Percentiles rank a stretch among this genome's conserved stretches.
Evolutionary conservation across 2,113 vertebrate genomes (phyloP).

Genomic region (Prochilodus magdalenae): DNA sequence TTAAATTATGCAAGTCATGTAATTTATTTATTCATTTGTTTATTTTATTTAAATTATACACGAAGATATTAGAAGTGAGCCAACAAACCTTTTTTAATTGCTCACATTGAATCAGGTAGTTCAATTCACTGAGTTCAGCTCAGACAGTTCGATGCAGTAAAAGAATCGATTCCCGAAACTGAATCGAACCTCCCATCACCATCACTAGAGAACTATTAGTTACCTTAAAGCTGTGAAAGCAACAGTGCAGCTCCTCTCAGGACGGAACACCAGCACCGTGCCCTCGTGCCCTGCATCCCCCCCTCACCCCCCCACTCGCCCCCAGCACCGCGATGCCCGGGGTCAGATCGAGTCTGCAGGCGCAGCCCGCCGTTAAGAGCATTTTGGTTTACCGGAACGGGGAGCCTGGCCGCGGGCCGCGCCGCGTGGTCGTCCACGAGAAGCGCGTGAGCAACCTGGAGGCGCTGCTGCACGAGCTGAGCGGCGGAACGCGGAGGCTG

Average conservation of each 20-base stretch:
- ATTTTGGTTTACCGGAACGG: constrained; percentile 93
- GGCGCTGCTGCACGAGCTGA: constrained; percentile 90
- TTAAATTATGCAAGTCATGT: too few relatives aligned
- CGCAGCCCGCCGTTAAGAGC: constrained; percentile 91
- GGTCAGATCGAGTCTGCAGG: constrained; percentile 79
- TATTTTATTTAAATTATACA: too few relatives aligned
- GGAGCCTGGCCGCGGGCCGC: constrained; percentile 90
- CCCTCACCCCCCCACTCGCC: not conserved
- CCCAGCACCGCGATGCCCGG: constrained; percentile 63
- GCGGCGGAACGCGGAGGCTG: constrained; percentile 90
- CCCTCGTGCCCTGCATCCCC: not conserved
- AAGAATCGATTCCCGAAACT: not conserved
- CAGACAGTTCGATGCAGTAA: not conserved
- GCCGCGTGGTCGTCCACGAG: constrained; percentile 89
- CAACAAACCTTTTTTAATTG: too few relatives aligned
- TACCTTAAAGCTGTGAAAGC: not conserved
- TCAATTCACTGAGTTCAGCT: too few relatives aligned
- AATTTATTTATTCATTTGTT: too few relatives aligned
- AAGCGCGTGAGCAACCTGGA: constrained; percentile 91
- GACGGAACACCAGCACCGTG: not conserved
- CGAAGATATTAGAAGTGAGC: too few relatives aligned
- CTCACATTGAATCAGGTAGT: too few relatives aligned
- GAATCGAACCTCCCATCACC: not conserved
- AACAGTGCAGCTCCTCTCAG: not conserved
- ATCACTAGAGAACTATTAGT: not conserved